Evolutionary conservation across 2,113 vertebrate species (phyloP).

Genomic region (Callipepla squamata): DNA sequence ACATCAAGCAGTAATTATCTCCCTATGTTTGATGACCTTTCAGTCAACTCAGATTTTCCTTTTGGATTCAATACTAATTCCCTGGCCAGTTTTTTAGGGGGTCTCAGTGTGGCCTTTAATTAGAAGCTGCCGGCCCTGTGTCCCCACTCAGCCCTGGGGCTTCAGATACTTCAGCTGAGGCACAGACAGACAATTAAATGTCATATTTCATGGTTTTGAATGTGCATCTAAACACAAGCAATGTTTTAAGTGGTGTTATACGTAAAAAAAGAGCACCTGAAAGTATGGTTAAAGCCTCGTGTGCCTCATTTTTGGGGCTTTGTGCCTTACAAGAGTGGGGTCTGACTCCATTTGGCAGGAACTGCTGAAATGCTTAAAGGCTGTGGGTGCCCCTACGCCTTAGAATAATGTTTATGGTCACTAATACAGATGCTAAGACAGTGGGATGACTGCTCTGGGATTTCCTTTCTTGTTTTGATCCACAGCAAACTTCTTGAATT

Average conservation of each 20-base stretch:
- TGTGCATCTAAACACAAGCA: not conserved
- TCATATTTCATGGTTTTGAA: not conserved
- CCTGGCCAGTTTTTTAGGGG: not conserved
- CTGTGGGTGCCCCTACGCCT: not conserved
- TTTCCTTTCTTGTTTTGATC: not conserved
- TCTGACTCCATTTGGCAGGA: not conserved
- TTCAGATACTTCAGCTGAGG: not conserved
- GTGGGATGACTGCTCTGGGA: not conserved
- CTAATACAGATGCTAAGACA: not conserved
- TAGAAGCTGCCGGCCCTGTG: not conserved
- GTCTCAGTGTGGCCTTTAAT: constrained; percentile 1
- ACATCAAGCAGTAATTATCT: constrained; percentile 37
- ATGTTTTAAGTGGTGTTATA: not conserved
- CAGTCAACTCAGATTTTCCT: constrained; percentile 46
- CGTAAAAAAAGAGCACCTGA: not conserved
- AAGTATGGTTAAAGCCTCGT: not conserved
- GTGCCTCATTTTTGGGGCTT: not conserved
- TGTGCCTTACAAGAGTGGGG: not conserved
- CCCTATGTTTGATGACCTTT: constrained; percentile 25
- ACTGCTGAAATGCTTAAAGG: not conserved
- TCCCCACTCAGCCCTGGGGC: not conserved
- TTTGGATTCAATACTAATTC: not conserved
- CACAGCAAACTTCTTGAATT: not conserved
- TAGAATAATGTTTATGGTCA: not conserved
- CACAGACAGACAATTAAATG: fast-evolving